Conservation (phyloP, 1,140 invertebrate genomes). For the Philopotamus ludificatus region DNA sequence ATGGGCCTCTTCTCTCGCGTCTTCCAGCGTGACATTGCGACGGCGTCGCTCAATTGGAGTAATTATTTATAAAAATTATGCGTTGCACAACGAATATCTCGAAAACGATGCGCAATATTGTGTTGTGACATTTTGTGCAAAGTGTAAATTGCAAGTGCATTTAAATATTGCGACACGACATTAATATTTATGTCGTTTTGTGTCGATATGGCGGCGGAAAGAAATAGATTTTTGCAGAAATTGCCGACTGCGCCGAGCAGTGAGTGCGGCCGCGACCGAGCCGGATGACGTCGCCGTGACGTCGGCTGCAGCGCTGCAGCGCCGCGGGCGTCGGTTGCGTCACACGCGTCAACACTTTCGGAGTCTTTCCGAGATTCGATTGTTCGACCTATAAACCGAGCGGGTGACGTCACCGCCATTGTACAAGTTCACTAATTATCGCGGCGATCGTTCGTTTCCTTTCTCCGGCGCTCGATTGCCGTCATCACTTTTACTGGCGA, state of each 20-base stretch:
- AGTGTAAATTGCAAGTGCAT: too few relatives aligned
- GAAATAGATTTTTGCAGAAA: not conserved
- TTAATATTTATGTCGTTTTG: too few relatives aligned
- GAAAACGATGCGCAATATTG: too few relatives aligned
- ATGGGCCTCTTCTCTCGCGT: too few relatives aligned
- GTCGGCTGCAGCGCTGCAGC: not conserved
- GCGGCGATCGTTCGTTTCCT: not conserved
- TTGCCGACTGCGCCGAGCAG: not conserved
- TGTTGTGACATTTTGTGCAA: too few relatives aligned
- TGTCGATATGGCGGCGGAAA: too few relatives aligned
- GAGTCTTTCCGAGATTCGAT: not conserved
- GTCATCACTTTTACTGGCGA: not conserved
- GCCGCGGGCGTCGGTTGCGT: not conserved
- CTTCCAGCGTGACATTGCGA: too few relatives aligned
- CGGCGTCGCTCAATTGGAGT: too few relatives aligned
- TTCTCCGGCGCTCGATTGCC: not conserved
- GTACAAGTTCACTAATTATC: not conserved
- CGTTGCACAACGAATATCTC: too few relatives aligned
- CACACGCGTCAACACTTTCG: not conserved
- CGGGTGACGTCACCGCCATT: not conserved
- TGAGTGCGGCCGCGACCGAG: not conserved
- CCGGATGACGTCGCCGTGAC: not conserved
- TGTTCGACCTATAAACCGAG: not conserved
- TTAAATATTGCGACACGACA: too few relatives aligned
- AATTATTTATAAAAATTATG: too few relatives aligned